phyloP scores from a whole-genome alignment of 2,888 invertebrate species.

The Amiota mariae region DNA sequence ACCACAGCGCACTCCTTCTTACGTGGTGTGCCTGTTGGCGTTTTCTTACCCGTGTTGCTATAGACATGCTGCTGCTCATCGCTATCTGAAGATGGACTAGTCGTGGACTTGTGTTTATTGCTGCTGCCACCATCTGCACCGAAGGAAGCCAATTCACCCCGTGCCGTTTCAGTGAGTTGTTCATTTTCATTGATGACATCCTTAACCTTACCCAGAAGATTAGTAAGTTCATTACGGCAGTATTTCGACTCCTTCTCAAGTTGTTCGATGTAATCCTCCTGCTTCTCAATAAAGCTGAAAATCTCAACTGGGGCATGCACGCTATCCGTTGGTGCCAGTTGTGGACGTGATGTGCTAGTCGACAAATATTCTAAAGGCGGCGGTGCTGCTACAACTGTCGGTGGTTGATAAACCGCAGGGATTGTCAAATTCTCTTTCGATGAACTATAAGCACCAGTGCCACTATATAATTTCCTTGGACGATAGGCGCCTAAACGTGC shows the following conservation, averaged over 20 bases:
- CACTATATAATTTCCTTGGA: slow-evolving; percentile 57
- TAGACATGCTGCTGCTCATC: slow-evolving; percentile 67
- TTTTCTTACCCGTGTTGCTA: not conserved
- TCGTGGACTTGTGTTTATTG: slow-evolving; percentile 35
- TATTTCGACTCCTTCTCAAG: slow-evolving; percentile 88
- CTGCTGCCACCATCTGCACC: slow-evolving; percentile 55
- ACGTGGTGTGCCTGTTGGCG: slow-evolving; percentile 48
- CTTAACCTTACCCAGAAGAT: slow-evolving; percentile 85
- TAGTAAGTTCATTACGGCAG: slow-evolving; percentile 85
- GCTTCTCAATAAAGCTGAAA: slow-evolving; percentile 86
- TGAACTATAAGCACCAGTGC: slow-evolving; percentile 40
- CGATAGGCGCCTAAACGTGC: slow-evolving; percentile 61
- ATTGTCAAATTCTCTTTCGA: slow-evolving; percentile 68
- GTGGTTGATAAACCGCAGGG: slow-evolving; percentile 52
- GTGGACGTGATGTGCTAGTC: slow-evolving; percentile 49
- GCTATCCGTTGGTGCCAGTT: slow-evolving; percentile 68
- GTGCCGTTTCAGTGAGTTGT: slow-evolving; percentile 84
- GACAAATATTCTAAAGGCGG: slow-evolving; percentile 4
- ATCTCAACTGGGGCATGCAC: slow-evolving; percentile 79
- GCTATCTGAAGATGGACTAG: slow-evolving; percentile 76
- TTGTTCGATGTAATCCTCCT: slow-evolving; percentile 91
- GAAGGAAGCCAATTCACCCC: slow-evolving; percentile 79
- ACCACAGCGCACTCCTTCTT: slow-evolving; percentile 49
- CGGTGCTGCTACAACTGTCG: slow-evolving; percentile 46
- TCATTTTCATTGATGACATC: slow-evolving; percentile 91